Base-by-base conservation (phyloP, 2,113 vertebrate genomes). In the Melanotaenia duboulayi region DNA sequence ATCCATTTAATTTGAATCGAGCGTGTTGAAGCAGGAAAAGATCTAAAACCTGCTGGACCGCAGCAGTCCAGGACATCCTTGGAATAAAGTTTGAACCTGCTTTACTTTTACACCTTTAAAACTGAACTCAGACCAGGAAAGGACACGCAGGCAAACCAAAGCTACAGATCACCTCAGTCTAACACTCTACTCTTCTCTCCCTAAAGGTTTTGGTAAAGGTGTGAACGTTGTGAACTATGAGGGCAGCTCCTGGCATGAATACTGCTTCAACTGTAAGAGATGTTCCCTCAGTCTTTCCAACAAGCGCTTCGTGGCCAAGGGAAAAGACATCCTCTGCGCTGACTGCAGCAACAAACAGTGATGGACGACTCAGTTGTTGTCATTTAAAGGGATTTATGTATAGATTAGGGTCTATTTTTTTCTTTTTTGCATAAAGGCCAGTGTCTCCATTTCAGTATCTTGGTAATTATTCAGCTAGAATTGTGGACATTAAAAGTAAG, bases 181-280 rank as follows among this genome's bases (percentile, higher is more conserved):
- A 20, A 12, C n/a, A 25, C 39, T 46, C 4, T 19, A 0, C 7
- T 69, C 32, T 59, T 11, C 48, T 80, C 14, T 81, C 25, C 65
- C 54, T 39, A 2, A 87, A 94, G 94, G 94, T 78, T 95, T 95
- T 87, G 97, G 97, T 85, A 97, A 96, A 95, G 97, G 96, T 67
- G 94, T 97, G 88, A 97, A 95, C 44, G 96, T 99, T 85, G 96
- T 99, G 92, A 98, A 94, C 92, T 97, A 96, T 0, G 97, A 99
- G 87, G 96, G 95, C 79, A 91, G 94, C 78, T 95, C 96, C 82
- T 99, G 97, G 97, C 98, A 99, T 0, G 97, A 97, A 81, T 97
- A 97, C 89, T 99, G 97, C 93, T 99, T 99, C 95, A 97, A 95
- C 90, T 99, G 98, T 85, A 98, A 96, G 90, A 95, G 91, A 83